These are phyloP conservation scores for Beris chalybata DNA, from an alignment of 2,888 invertebrate species.

Conservation along the genomic window DNA sequence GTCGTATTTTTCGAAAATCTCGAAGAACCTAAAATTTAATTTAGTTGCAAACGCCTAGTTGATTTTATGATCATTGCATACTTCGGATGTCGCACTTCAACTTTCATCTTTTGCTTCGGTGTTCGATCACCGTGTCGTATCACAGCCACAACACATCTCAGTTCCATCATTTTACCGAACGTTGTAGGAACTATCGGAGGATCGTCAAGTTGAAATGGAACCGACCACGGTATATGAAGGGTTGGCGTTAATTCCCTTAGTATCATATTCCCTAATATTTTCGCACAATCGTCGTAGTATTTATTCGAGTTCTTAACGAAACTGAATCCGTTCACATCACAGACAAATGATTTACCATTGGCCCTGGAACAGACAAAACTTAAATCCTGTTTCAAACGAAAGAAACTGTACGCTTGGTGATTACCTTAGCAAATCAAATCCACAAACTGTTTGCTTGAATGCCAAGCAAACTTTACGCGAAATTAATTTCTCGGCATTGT, in stretches of 20 bases:
- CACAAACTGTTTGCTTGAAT: constrained; percentile 98
- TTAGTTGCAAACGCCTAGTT: background rate
- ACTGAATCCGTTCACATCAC: constrained; percentile 99
- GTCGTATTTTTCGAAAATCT: constrained; percentile 96
- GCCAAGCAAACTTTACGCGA: constrained; percentile 96
- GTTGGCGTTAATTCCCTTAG: constrained; percentile 92
- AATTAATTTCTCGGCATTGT: constrained; percentile 95
- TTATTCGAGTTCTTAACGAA: constrained; percentile 99
- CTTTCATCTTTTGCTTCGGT: constrained; percentile 99
- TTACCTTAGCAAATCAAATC: constrained; percentile 91
- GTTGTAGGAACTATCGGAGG: constrained; percentile 99
- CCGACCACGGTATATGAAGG: constrained; percentile 95
- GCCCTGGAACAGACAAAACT: constrained; percentile 64
- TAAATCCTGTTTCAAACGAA: background rate
- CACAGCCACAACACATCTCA: constrained; percentile 94
- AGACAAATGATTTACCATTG: constrained; percentile 98
- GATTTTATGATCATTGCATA: constrained; percentile 49
- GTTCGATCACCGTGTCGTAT: constrained; percentile 98
- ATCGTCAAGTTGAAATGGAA: constrained; percentile 96
- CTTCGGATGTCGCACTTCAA: constrained; percentile 95
- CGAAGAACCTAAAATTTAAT: constrained; percentile 77
- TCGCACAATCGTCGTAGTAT: constrained; percentile 99
- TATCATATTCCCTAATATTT: constrained; percentile 98
- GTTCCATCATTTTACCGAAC: constrained; percentile 94
- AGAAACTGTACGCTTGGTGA: constrained; percentile 17